A percentile compares a stretch with the other conserved stretches of the same genome.
Evolutionary conservation across 2,113 vertebrate species (phyloP).

Genomic region (Cochlearius cochlearius): DNA sequence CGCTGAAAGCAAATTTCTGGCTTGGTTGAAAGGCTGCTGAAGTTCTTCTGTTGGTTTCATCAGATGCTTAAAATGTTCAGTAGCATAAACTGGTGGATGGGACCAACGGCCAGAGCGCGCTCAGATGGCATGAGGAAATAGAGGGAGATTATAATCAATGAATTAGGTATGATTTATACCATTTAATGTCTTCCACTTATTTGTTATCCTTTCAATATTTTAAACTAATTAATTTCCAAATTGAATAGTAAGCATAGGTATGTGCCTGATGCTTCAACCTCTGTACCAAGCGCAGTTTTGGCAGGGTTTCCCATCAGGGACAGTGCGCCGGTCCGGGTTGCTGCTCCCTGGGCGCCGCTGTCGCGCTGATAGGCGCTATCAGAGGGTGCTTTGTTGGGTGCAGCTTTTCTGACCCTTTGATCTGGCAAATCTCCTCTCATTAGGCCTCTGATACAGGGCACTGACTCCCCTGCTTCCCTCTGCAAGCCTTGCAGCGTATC

Average conservation of each 20-base stretch:
- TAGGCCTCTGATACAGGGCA: background rate
- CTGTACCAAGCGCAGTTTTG: background rate
- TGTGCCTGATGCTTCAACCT: background rate
- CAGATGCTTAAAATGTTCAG: background rate
- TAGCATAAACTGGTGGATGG: background rate
- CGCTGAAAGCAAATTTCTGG: background rate
- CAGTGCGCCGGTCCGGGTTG: background rate
- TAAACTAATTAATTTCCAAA: background rate
- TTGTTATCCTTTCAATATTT: background rate
- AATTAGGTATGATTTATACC: background rate
- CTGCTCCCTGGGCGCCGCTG: accelerated
- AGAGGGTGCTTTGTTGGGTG: background rate
- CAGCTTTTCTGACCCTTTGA: background rate
- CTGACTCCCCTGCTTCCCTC: background rate
- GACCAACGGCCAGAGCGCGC: background rate
- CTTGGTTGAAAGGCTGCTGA: background rate
- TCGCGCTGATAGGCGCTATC: background rate
- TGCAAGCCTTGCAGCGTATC: background rate
- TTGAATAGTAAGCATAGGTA: background rate
- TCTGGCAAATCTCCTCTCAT: background rate
- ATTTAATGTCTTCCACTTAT: background rate
- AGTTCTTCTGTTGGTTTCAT: background rate
- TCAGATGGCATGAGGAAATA: background rate
- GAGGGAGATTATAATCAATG: background rate
- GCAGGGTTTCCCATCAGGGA: background rate